Evolutionary conservation across 2,113 vertebrate species (phyloP), one percentile per base, ranked within the genome.

Genomic region (Callospermophilus lateralis): DNA sequence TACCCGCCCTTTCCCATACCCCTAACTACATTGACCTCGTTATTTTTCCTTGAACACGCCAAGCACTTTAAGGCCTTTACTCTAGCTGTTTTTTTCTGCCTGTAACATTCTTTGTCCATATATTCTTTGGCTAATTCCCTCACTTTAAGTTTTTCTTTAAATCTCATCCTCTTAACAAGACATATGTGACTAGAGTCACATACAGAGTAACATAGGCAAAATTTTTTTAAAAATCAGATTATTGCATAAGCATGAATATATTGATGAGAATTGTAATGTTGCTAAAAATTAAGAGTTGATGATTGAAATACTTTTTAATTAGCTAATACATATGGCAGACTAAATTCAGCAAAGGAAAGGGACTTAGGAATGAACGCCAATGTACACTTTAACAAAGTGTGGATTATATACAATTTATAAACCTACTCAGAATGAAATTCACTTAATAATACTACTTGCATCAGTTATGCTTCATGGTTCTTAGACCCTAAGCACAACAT

Each of bases 251-350:
- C 30, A 70, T 65, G 13, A 78, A 58, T 51, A 90, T 53, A 67
- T 68, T 79, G 37, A 16, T 80, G 89, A 88, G 37, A 83, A 79
- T 28, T 53, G 13, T 22, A 87, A 37, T 45, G 37, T 19, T 83
- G 63, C 6, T 63, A 90, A 94, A 95, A 95, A 65, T 24, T 24
- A 72, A 93, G 39, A 83, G 22, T 12, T 68, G 37, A 3, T 80
- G 58, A 26, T 8, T 95, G 34, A 95, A 95, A 96, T 78, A 28
- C 8, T 84, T 90, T 81, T 92, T 92, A 63, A 83, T 73, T 11
- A 88, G 20, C 55, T 72, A 81, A 65, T 45, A 3, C 58, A 76
- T 65, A 61, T 55, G 26, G 34, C 20, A 93, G 48, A 45, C 19
- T 74, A 95, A 92, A 77, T 74, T 26, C 61, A 88, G 45, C n/a